Evolutionary conservation across 2,797 vertebrate genomes (phyloP).

Genomic region (Falco berigora): DNA sequence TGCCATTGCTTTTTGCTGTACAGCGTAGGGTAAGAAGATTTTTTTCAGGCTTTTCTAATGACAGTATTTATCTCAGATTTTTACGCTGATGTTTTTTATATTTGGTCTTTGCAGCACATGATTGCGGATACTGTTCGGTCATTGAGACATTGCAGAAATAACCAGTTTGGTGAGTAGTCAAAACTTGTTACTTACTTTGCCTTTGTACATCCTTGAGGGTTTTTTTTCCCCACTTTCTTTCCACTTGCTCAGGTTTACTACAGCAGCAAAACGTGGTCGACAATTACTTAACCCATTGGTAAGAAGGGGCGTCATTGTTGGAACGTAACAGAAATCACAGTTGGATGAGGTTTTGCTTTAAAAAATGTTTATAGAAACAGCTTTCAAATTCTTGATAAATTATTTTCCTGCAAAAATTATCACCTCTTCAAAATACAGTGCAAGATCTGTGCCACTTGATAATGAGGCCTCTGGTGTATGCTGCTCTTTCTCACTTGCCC

Average conservation of each 20-base stretch:
- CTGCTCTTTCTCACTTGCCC: not conserved
- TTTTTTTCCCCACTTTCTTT: not conserved
- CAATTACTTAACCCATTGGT: not conserved
- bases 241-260: not conserved
- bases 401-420: not conserved
- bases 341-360: not conserved
- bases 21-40: not conserved
- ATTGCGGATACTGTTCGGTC: conserved; percentile 91
- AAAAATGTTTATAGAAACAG: not conserved
- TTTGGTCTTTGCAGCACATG: conserved; percentile 85
- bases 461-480: not conserved
- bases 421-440: not conserved
- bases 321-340: not conserved
- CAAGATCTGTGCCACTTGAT: not conserved
- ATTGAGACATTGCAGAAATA: conserved; percentile 88
- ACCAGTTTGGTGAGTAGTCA: conserved; percentile 83
- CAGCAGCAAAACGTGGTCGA: not conserved
- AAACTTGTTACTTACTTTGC: not conserved
- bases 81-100: not conserved
- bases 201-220: not conserved
- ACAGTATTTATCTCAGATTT: not conserved
- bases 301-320: not conserved
- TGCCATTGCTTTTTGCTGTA: not conserved
- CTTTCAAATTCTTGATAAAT: not conserved
- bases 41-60: not conserved